Conservation (phyloP, 2,113 vertebrate genomes). For the Plotosus lineatus region DNA sequence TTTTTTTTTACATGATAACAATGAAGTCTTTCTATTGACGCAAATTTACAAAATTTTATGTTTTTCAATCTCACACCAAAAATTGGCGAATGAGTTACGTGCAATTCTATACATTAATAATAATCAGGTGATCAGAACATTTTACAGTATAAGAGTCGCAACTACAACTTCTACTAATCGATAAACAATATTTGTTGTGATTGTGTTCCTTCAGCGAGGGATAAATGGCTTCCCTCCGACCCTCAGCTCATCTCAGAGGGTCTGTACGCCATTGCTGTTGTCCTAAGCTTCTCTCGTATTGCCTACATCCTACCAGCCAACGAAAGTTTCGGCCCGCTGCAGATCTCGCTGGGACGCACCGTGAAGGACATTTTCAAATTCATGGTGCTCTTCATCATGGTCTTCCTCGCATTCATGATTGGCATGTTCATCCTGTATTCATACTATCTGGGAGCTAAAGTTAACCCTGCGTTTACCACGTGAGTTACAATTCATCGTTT, state of each 20-base stretch:
- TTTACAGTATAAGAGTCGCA: not conserved
- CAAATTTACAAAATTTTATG: not conserved
- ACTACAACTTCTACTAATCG: not conserved
- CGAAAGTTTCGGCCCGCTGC: slow-evolving; percentile 88
- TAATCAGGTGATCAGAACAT: not conserved
- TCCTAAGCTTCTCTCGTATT: slow-evolving; percentile 87
- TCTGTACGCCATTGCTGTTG: slow-evolving; percentile 86
- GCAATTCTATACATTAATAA: not conserved
- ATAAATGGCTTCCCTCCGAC: slow-evolving; percentile 89
- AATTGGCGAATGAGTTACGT: not conserved
- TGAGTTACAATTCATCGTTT: slow-evolving; percentile 67
- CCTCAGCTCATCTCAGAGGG: slow-evolving; percentile 91
- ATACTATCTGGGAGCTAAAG: slow-evolving; percentile 88
- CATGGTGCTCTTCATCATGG: slow-evolving; percentile 94
- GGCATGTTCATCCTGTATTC: slow-evolving; percentile 93
- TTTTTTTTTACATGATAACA: no score
- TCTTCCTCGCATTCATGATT: slow-evolving; percentile 91
- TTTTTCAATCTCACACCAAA: not conserved
- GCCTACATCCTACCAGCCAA: slow-evolving; percentile 90
- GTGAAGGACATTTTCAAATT: slow-evolving; percentile 94
- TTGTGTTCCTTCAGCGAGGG: slow-evolving; percentile 73
- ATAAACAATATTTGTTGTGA: not conserved
- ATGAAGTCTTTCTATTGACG: not conserved
- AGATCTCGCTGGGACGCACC: slow-evolving; percentile 88
- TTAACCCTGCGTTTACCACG: slow-evolving; percentile 89